Percentiles rank a stretch among this genome's conserved stretches.
Evolutionary conservation across 2,797 vertebrate species (phyloP).

Genomic region (Acanthornis magna): DNA sequence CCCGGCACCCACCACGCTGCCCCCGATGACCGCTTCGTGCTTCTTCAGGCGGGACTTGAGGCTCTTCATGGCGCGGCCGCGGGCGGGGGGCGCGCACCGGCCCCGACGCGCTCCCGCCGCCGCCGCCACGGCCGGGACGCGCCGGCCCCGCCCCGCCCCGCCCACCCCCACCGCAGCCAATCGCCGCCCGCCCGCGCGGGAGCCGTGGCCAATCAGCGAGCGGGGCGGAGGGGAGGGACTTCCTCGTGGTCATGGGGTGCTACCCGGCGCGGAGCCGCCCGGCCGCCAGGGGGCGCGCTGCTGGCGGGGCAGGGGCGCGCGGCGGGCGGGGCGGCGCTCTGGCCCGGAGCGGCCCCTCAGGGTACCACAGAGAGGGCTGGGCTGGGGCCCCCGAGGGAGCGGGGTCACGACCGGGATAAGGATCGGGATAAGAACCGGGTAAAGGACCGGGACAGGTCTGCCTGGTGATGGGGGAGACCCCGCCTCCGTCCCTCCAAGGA

Average conservation of each 20-base stretch:
- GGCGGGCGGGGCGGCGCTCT: background rate
- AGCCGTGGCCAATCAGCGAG: background rate
- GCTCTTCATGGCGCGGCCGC: conserved; percentile 68
- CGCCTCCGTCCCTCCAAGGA: accelerated
- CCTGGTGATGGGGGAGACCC: accelerated
- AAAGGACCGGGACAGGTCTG: no score
- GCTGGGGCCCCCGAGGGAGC: no score
- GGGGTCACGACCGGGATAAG: no score
- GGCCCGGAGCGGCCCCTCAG: background rate
- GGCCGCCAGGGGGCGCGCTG: background rate
- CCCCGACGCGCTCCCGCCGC: background rate
- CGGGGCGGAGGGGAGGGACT: background rate
- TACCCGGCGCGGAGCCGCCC: background rate
- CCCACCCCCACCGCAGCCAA: background rate
- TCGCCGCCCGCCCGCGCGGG: background rate
- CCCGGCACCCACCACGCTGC: conserved; percentile 48
- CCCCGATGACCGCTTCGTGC: conserved; percentile 58
- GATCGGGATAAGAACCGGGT: background rate
- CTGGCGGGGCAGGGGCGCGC: no score
- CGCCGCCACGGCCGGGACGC: background rate
- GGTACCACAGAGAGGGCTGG: background rate
- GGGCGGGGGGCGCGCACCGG: background rate
- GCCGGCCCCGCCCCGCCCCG: background rate
- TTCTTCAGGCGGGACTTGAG: conserved; percentile 72
- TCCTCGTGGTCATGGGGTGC: background rate